Evolutionary conservation across 2,888 invertebrate genomes (phyloP), one percentile per base, ranked within the genome.

Genomic region (Caenorhabditis zanzibari): DNA sequence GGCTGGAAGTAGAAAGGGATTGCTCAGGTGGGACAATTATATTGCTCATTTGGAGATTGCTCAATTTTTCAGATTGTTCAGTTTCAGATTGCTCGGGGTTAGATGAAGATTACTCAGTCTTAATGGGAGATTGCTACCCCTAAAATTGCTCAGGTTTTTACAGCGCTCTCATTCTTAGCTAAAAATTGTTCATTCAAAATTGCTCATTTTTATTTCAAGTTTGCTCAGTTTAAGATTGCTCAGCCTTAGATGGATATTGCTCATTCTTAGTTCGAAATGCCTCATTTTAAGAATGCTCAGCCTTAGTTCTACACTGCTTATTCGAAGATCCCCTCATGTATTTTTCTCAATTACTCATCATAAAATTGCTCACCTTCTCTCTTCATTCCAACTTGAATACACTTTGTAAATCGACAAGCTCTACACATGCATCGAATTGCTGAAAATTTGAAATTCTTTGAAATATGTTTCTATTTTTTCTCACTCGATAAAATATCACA

Each of bases 391-490:
- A 90, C 84, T 4, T 58, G 69, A n/a, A 86, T 75, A 71, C 91
- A 91, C 49, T 89, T 90, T 5, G 75, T 56, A 58, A 88, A 91
- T 16, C 91, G 84, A 82, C 91, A 91, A 1, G 89, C 84, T 56
- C 91, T 73, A 47, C 91, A 91, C 89, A 90, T 91, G 63, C 91
- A 91, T 22, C 91, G 77, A 44, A 89, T 83, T 10, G 87, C 91
- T 90, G 82, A 80, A 88, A 82, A 28, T 52, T 58, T 49, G 9
- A 19, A 1, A 0, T 26, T 12, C n/a, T 63, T 24, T 44, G 9
- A n/a, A n/a, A n/a, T n/a, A n/a, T 16, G 22, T n/a, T 56, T 16
- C 0, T 44, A 49, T 0, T 22, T 26, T 32, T 52, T 26, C 85
- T 66, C 35, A 89, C 90, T 85, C 10, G 90, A 86, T n/a, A 86